Base-by-base conservation (phyloP, 2,888 invertebrate genomes). In the Liposcelis brunnea region DNA sequence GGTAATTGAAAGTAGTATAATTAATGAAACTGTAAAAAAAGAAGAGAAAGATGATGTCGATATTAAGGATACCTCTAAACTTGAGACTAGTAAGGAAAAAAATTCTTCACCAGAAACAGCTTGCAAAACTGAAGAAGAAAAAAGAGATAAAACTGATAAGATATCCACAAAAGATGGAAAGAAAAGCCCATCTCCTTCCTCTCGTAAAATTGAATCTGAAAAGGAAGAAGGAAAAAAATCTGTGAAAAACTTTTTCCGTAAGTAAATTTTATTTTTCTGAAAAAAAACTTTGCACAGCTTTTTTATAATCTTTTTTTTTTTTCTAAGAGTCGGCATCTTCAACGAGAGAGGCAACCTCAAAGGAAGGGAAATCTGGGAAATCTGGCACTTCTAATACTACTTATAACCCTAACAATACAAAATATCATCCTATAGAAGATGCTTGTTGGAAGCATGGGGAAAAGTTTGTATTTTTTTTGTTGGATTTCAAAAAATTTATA, bases 351-450 rank as follows among this genome's bases (percentile, higher is more conserved):
- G n/a, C n/a, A n/a, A 54, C 43, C 47, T 50, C 46, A 55, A 56
- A 21, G 48, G 49, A 2, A 31, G 43, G 15, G 26, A 26, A 43
- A 12, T 11, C 31, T 45, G 35, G 15, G 14, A 21, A 16, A 7
- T 14, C 42, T 10, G 19, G 19, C 11, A 6, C 6, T 5, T 49
- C 54, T 43, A 58, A 53, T 2, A 55, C 60, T 1, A 68, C 70
- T 6, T 91, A 83, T 61, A 71, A 84, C 61, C 91, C 91, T 0
- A 63, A 67, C 18, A 72, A 74, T 54, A 51, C 65, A 0, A 75
- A 76, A 38, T 94, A 93, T 63, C 74, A 91, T 61, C 90, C 91
- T 0, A 70, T 90, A 11, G 64, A 77, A 1, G 75, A 87, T 64
- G 91, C 91, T 0, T 77, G 74, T 55, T 93, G 93, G 93, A 66